phyloP scores from a whole-genome alignment of 2,797 vertebrate genomes.

The Pseudochromis fuscus region DNA sequence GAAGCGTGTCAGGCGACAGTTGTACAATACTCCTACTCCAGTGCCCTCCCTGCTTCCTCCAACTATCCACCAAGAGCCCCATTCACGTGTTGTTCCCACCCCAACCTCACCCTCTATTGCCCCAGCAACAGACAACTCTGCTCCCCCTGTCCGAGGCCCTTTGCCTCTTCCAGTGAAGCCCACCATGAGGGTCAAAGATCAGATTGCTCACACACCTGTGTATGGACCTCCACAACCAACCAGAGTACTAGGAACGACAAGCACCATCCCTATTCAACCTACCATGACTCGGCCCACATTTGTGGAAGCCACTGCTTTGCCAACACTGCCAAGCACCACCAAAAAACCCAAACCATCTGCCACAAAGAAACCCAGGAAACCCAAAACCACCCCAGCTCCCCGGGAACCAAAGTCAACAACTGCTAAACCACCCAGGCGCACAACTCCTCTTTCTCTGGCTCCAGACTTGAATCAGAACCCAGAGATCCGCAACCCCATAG shows the following conservation, averaged over 20 bases:
- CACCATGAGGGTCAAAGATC: conserved; percentile 92
- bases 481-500: conserved; percentile 92
- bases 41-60: conserved; percentile 90
- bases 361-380: conserved; percentile 89
- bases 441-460: conserved; percentile 85
- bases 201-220: conserved; percentile 93
- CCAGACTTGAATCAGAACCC: conserved; percentile 89
- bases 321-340: conserved; percentile 90
- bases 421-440: conserved; percentile 84
- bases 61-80: conserved; percentile 91
- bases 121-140: conserved; percentile 90
- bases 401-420: conserved; percentile 90
- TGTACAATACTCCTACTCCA: conserved; percentile 93
- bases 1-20: conserved; percentile 91
- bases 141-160: conserved; percentile 92
- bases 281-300: conserved; percentile 90
- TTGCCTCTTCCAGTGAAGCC: conserved; percentile 93
- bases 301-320: conserved; percentile 90
- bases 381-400: conserved; percentile 88
- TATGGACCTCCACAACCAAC: conserved; percentile 93
- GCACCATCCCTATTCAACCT: conserved; percentile 89
- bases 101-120: conserved; percentile 95
- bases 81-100: conserved; percentile 92
- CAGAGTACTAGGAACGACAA: conserved; percentile 89
- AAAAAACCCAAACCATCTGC: conserved; percentile 89